These are phyloP conservation scores for Tenthredo amoena DNA, from an alignment of 2,888 invertebrate species.

Conservation along the genomic window DNA sequence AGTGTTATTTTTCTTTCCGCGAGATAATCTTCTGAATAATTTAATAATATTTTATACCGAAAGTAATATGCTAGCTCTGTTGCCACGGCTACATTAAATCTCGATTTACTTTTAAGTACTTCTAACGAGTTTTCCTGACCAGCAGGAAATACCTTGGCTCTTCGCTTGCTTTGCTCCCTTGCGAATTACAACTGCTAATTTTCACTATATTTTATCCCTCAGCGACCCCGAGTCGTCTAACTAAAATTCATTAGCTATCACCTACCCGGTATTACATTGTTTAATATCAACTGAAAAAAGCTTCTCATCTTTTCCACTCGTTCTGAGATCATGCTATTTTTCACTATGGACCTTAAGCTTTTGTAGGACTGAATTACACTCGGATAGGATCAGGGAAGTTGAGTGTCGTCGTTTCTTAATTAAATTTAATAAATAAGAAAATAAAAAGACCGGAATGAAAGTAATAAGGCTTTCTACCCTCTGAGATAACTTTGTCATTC, in stretches of 20 bases:
- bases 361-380: not conserved
- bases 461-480: not conserved
- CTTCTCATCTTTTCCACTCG: not conserved
- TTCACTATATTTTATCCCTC: slow-evolving; percentile 15
- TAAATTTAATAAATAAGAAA: not conserved
- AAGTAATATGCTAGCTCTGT: not conserved
- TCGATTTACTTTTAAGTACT: slow-evolving; percentile 48
- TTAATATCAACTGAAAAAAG: not conserved
- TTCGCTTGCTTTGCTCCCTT: not conserved
- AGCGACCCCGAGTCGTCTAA: not conserved
- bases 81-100: slow-evolving; percentile 33
- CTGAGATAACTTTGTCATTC: slow-evolving; percentile 5
- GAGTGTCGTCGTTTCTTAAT: not conserved
- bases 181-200: slow-evolving; percentile 45
- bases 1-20: not conserved
- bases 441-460: not conserved
- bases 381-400: not conserved
- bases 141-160: slow-evolving; percentile 17
- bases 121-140: slow-evolving; percentile 46
- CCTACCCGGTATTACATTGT: not conserved
- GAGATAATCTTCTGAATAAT: slow-evolving; percentile 41
- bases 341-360: not conserved
- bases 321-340: not conserved
- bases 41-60: slow-evolving; percentile 7
- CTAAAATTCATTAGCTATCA: slow-evolving; percentile 1